Percentiles rank a stretch among this genome's conserved stretches.
These are phyloP conservation scores for Drosophila nr. fundita DNA, from an alignment of 2,888 invertebrate genomes.

Conservation along the genomic window DNA sequence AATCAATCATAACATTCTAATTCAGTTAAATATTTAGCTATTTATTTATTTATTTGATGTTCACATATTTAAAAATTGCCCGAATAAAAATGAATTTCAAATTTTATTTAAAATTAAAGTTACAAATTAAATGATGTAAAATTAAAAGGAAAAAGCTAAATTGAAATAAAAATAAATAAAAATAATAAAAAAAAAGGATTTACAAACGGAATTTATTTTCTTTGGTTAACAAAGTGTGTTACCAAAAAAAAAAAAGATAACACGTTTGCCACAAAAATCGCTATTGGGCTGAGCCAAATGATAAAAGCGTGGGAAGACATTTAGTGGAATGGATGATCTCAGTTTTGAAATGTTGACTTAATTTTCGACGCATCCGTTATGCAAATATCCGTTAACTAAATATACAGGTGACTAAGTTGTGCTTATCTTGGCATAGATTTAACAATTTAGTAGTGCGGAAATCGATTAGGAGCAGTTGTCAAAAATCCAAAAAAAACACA, in stretches of 20 bases:
- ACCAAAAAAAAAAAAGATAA: slow-evolving; percentile 16
- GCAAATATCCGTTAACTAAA: slow-evolving; percentile 10
- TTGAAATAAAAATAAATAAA: neutral
- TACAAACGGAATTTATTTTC: neutral
- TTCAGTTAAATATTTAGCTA: neutral
- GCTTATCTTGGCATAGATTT: neutral
- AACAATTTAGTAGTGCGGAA: neutral
- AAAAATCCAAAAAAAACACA: slow-evolving; percentile 1
- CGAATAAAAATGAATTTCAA: neutral
- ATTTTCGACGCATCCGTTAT: slow-evolving; percentile 16
- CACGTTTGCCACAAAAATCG: slow-evolving; percentile 27
- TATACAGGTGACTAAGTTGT: slow-evolving; percentile 24
- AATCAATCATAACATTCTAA: neutral
- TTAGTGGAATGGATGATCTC: slow-evolving; percentile 45
- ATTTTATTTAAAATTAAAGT: neutral
- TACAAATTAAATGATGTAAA: neutral
- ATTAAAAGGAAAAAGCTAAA: neutral
- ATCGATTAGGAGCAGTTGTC: slow-evolving; percentile 18
- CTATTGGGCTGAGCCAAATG: slow-evolving; percentile 15
- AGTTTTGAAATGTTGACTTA: slow-evolving; percentile 1
- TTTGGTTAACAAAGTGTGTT: neutral
- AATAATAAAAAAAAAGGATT: neutral
- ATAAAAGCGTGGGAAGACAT: slow-evolving; percentile 47
- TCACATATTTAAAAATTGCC: no score
- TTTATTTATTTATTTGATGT: neutral